A percentile compares a stretch with the other conserved stretches of the same genome.
Conservation (phyloP, 2,113 vertebrate genomes). For the Heterochromis multidens region DNA sequence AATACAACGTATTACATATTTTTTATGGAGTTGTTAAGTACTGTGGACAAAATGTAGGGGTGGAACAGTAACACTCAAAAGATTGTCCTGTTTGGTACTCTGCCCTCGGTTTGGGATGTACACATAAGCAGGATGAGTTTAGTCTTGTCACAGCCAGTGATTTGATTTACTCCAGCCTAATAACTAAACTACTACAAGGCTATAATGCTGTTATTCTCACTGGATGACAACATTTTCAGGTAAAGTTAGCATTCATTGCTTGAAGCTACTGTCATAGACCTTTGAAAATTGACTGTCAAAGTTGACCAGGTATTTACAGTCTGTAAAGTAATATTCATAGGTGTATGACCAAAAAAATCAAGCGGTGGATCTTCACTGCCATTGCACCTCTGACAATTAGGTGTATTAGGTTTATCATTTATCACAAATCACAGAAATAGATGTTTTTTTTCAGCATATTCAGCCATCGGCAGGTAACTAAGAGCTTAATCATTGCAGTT, state of each 20-base stretch:
- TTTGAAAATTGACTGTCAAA: constrained; percentile 24
- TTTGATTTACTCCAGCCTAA: constrained; percentile 38
- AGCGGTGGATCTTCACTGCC: constrained; percentile 52
- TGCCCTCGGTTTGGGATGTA: constrained; percentile 45
- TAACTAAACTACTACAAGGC: constrained; percentile 48
- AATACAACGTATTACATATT: constrained; percentile 30
- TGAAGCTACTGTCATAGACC: constrained; percentile 35
- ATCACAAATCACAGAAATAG: neutral
- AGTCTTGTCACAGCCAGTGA: constrained; percentile 37
- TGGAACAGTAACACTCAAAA: constrained; percentile 54
- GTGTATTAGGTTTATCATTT: constrained; percentile 24
- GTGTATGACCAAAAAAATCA: constrained; percentile 28
- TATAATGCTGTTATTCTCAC: constrained; percentile 64
- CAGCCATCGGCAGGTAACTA: neutral
- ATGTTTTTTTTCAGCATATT: neutral
- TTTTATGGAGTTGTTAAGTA: constrained; percentile 51
- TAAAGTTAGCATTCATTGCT: constrained; percentile 51
- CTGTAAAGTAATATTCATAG: constrained; percentile 1
- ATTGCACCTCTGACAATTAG: constrained; percentile 35
- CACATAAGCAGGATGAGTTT: constrained; percentile 27
- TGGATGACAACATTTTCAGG: constrained; percentile 61
- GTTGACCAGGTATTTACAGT: constrained; percentile 1
- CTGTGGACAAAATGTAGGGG: constrained; percentile 35
- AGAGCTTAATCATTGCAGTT: neutral
- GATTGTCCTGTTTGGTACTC: constrained; percentile 36